Evolutionary conservation across 2,113 vertebrate species (phyloP), one percentile per base, ranked within the genome.

Genomic region (Actenoides lindsayi): DNA sequence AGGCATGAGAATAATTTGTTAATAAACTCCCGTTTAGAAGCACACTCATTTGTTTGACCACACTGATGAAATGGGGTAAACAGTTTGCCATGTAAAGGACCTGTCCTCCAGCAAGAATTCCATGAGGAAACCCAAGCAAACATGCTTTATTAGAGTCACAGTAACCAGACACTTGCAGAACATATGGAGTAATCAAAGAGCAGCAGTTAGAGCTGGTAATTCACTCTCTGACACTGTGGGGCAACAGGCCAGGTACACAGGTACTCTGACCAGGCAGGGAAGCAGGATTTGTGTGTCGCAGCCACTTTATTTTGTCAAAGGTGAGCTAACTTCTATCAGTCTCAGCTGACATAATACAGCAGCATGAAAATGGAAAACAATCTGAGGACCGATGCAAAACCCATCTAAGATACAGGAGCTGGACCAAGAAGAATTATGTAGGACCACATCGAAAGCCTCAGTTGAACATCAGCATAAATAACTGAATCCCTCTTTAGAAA

Each of bases 1-100:
- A 97, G 91, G 97, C 94, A 83, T 98, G 70, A 98, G 96, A 97
- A 98, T 57, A 90, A 94, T 8, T 82, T 65, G 98, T 98, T 98
- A 98, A 98, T 94, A 90, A 82, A 93, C 83, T 67, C 77, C 74
- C 85, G 87, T 83, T 51, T 48, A 92, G 96, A 95, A 94, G 96
- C 94, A 96, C 85, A 37, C 85, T 70, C 60, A 16, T 87, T 63
- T 96, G 18, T 81, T 83, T 92, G 92, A 83, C 57, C 93, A 91
- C 92, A 24, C 68, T 59, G 20, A 35, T 39, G 30, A 71, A 94
- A 81, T 0, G 7, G 18, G 53, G 27, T 1, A 37, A 91, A 87
- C 39, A 0, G 0, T 75, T 91, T 44, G 88, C 71, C 37, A 4
- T 12, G 19, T 70, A 79, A 87, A 57, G 84, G 88, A 89, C 9